A percentile compares a stretch with the other conserved stretches of the same genome.
These are phyloP conservation scores for Trididemnum miniatum DNA, from an alignment of 23 tunicate genomes.

Conservation along the genomic window DNA sequence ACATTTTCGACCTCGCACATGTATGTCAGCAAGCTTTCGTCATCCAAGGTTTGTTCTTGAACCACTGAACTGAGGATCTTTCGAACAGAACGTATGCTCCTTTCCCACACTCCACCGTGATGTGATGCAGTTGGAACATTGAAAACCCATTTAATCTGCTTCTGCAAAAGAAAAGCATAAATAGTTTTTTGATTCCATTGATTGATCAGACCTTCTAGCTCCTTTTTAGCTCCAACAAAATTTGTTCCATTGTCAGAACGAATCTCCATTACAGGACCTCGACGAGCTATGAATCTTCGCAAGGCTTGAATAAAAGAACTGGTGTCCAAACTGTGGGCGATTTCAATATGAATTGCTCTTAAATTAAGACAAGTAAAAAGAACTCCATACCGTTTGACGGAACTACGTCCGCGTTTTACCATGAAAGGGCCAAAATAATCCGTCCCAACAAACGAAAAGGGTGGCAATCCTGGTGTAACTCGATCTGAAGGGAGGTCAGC, in stretches of 20 bases:
- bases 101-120: background rate
- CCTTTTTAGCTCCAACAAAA: slow-evolving; percentile 37
- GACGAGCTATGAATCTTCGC: slow-evolving; percentile 29
- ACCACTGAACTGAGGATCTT: background rate
- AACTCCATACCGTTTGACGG: slow-evolving; percentile 30
- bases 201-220: slow-evolving; percentile 9
- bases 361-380: slow-evolving; percentile 28
- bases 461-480: slow-evolving; percentile 31
- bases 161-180: background rate
- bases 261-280: slow-evolving; percentile 27
- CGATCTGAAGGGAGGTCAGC: slow-evolving; percentile 26
- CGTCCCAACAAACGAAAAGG: slow-evolving; percentile 24
- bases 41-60: background rate
- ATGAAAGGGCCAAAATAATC: slow-evolving; percentile 39
- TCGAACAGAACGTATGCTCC: background rate
- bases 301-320: slow-evolving; percentile 33
- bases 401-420: slow-evolving; percentile 16
- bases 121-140: background rate
- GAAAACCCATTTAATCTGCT: background rate
- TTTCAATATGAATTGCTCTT: slow-evolving; percentile 47
- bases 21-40: background rate
- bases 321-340: slow-evolving; percentile 19
- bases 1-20: background rate
- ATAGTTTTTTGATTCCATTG: slow-evolving; percentile 41
- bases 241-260: slow-evolving; percentile 50